A percentile compares a stretch with the other conserved stretches of the same genome.
Evolutionary conservation across 2,888 invertebrate genomes (phyloP).

Genomic region (Lepidocyrtinus sp.): DNA sequence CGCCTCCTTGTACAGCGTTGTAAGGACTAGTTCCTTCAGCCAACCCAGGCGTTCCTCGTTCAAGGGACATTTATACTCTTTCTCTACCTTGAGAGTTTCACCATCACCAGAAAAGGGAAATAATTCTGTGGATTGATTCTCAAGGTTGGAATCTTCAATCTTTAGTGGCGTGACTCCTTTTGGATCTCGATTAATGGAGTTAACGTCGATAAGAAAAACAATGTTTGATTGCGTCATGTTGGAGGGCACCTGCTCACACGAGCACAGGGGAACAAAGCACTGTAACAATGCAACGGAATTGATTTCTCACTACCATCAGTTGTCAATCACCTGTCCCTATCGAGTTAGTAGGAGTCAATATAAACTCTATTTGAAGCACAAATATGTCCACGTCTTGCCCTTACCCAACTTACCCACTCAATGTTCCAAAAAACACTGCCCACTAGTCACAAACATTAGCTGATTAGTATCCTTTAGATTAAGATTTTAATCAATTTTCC

Average conservation of each 20-base stretch:
- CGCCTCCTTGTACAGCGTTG: constrained; percentile 51
- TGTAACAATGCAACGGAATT: too few relatives aligned
- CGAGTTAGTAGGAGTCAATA: background rate
- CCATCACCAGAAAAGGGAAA: background rate
- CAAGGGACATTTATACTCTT: constrained; percentile 23
- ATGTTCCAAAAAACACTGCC: too few relatives aligned
- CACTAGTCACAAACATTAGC: too few relatives aligned
- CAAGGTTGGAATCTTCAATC: background rate
- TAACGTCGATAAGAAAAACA: constrained; percentile 51
- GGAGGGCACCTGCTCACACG: too few relatives aligned
- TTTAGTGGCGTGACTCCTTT: background rate
- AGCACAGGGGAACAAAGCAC: too few relatives aligned
- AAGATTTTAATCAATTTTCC: too few relatives aligned
- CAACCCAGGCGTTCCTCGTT: constrained; percentile 5
- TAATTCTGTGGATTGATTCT: background rate
- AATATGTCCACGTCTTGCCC: background rate
- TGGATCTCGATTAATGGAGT: constrained; percentile 42
- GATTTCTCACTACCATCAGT: too few relatives aligned
- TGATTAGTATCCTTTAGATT: too few relatives aligned
- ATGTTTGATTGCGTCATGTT: constrained; percentile 40
- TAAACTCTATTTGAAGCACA: background rate
- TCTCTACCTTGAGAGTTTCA: background rate
- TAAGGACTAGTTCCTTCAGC: constrained; percentile 60
- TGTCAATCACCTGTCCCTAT: background rate
- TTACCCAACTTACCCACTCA: too few relatives aligned